phyloP scores from a whole-genome alignment of 2,797 vertebrate species.

The Diglossa cyanea region DNA sequence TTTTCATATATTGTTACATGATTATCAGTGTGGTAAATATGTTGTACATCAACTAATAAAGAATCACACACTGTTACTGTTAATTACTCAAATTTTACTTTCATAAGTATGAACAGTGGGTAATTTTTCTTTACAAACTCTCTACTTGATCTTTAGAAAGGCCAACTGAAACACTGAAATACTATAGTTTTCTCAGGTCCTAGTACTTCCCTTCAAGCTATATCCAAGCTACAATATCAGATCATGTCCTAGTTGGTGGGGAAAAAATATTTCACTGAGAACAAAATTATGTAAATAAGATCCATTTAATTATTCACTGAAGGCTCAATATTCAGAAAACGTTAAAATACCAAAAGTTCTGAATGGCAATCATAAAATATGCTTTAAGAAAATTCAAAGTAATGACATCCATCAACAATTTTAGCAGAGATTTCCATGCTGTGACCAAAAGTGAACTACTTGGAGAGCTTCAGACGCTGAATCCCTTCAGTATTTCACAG shows the following conservation, averaged over 20 bases:
- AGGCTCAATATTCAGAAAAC: not conserved
- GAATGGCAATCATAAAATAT: not conserved
- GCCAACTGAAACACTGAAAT: not conserved
- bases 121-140: not conserved
- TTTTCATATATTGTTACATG: not conserved
- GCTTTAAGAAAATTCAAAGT: constrained; percentile 3
- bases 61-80: not conserved
- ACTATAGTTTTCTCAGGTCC: not conserved
- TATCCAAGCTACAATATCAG: not conserved
- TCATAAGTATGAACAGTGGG: not conserved
- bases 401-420: not conserved
- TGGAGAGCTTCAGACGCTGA: not conserved
- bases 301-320: constrained; percentile 30
- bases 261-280: not conserved
- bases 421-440: not conserved
- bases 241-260: not conserved
- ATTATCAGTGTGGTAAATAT: not conserved
- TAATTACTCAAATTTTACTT: not conserved
- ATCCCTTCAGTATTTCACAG: not conserved
- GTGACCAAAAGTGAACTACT: not conserved
- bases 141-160: not conserved
- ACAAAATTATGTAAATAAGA: not conserved
- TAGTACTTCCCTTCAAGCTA: not conserved
- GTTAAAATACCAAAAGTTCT: not conserved
- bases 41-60: not conserved